phyloP scores from a whole-genome alignment of 2,113 vertebrate species.

The Cololabis saira region DNA sequence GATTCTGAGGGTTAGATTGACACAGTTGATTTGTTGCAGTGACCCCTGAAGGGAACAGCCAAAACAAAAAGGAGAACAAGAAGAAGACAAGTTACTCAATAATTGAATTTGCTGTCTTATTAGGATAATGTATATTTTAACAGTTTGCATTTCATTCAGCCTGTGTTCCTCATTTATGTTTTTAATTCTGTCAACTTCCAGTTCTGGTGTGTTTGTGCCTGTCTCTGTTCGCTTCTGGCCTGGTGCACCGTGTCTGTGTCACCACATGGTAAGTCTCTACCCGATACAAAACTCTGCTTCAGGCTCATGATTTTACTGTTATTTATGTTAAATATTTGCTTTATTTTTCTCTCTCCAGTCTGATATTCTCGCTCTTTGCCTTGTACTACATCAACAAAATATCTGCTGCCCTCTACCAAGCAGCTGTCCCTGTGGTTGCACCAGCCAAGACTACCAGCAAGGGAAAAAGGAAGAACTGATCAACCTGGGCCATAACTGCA shows the following conservation, averaged over 20 bases:
- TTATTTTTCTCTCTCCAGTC: conserved; percentile 72
- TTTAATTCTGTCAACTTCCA: conserved; percentile 55
- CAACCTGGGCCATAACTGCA: not conserved
- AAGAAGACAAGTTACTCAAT: too few relatives aligned
- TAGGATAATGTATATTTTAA: not conserved
- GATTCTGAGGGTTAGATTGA: too few relatives aligned
- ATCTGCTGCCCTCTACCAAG: conserved; percentile 93
- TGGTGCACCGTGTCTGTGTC: conserved; percentile 96
- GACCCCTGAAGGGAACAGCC: too few relatives aligned
- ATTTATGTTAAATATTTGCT: not conserved
- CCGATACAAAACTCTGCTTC: not conserved
- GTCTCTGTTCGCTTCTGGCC: conserved; percentile 92
- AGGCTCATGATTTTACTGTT: not conserved
- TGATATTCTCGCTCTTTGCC: conserved; percentile 93
- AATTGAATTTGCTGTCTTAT: too few relatives aligned
- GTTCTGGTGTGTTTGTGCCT: conserved; percentile 89
- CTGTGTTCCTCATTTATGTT: not conserved
- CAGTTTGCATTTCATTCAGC: not conserved
- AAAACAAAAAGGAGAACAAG: too few relatives aligned
- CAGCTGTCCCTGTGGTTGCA: conserved; percentile 65
- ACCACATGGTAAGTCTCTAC: conserved; percentile 91
- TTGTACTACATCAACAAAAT: conserved; percentile 98
- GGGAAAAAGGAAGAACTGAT: conserved; percentile 91
- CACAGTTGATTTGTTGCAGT: too few relatives aligned
- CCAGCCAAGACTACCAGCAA: conserved; percentile 88